phyloP scores from a whole-genome alignment of 2,113 vertebrate species.

The Gallinago jamesoni region DNA sequence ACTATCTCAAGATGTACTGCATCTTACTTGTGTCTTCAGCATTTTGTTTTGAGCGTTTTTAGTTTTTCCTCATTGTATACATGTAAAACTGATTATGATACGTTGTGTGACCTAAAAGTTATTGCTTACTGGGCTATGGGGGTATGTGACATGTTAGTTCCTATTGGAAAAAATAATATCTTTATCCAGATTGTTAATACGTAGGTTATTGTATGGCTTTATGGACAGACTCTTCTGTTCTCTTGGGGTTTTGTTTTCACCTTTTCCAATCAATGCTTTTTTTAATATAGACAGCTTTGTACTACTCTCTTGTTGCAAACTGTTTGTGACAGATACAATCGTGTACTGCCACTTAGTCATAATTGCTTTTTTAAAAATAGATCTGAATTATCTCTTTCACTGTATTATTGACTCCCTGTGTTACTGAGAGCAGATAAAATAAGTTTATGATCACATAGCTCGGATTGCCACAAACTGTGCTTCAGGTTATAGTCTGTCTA shows the following conservation, averaged over 20 bases:
- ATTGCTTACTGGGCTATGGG: not conserved
- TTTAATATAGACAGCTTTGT: not conserved
- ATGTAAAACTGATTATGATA: accelerated
- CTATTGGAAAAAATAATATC: not conserved
- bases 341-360: not conserved
- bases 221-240: not conserved
- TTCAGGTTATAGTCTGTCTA: not conserved
- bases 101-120: not conserved
- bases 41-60: not conserved
- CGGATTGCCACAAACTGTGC: not conserved
- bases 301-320: not conserved
- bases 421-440: not conserved
- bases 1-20: not conserved
- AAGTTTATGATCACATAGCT: not conserved
- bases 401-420: not conserved
- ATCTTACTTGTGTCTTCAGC: not conserved
- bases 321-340: not conserved
- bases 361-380: not conserved
- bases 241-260: not conserved
- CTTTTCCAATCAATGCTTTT: not conserved
- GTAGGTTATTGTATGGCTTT: not conserved
- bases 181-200: not conserved
- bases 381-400: not conserved
- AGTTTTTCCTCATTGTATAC: not conserved
- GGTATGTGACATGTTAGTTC: not conserved